Conservation (phyloP, 1,140 invertebrate species). For the Capitella teleta region DNA sequence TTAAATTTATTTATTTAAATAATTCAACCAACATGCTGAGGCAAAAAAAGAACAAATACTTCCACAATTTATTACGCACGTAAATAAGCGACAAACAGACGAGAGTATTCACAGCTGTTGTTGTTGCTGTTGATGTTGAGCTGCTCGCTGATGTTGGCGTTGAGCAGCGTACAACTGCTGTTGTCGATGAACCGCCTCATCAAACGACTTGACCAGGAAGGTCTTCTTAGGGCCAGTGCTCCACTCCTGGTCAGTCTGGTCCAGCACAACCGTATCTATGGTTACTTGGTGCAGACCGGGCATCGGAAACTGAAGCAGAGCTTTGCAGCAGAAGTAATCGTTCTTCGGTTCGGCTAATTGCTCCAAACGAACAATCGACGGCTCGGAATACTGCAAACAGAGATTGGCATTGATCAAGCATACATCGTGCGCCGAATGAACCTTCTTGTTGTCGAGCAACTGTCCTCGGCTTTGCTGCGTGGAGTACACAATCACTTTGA, state of each 20-base stretch:
- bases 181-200: constrained; percentile 43
- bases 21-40: too few species aligned
- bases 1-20: too few species aligned
- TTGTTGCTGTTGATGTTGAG: too few species aligned
- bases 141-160: constrained; percentile 3
- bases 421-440: too few species aligned
- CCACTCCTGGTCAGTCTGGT: constrained; percentile 60
- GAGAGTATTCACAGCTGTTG: too few species aligned
- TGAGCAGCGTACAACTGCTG: constrained; percentile 9
- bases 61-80: too few species aligned
- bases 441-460: constrained; percentile 13
- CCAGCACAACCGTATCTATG: constrained; percentile 61
- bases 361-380: constrained; percentile 45
- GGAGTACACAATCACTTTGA: constrained; percentile 59
- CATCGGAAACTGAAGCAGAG: constrained; percentile 52
- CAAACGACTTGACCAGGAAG: constrained; percentile 58
- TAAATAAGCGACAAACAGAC: too few species aligned
- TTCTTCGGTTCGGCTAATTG: constrained; percentile 62
- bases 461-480: constrained; percentile 46
- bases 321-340: constrained; percentile 69
- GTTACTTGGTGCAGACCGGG: constrained; percentile 48
- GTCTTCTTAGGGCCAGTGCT: constrained; percentile 59
- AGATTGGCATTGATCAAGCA: too few species aligned
- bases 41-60: too few species aligned
- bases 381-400: constrained; percentile 34